Percentiles rank a stretch among this genome's conserved stretches.
These are phyloP conservation scores for Drosophila neonasuta DNA, from an alignment of 2,888 invertebrate genomes.

Conservation along the genomic window DNA sequence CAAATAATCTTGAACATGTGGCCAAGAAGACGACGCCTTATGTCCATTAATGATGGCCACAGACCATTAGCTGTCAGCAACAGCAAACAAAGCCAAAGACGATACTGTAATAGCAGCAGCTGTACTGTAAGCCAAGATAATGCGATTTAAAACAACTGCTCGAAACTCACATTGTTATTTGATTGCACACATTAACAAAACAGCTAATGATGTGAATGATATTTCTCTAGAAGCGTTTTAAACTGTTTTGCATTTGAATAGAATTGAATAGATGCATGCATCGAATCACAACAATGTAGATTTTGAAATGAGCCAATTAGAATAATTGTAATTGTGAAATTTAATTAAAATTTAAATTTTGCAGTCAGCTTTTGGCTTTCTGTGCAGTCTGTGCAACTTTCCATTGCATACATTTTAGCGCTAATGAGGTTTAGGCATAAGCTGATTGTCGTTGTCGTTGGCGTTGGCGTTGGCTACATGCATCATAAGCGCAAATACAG, in stretches of 20 bases:
- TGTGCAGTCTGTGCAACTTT: not conserved
- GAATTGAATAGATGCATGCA: not conserved
- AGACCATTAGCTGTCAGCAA: conserved; percentile 57
- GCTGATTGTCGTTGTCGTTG: conserved; percentile 19
- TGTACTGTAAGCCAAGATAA: conserved; percentile 12
- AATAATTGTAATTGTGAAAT: conserved; percentile 1
- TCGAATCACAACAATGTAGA: not conserved
- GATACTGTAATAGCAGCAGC: conserved; percentile 3
- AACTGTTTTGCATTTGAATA: not conserved
- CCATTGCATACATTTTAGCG: conserved; percentile 28
- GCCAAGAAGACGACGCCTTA: conserved; percentile 38
- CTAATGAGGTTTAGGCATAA: conserved; percentile 22
- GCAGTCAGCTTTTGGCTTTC: not conserved
- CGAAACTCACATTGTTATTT: not conserved
- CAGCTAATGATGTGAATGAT: not conserved
- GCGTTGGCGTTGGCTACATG: not conserved
- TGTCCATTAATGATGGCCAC: conserved; percentile 56
- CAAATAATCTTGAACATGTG: conserved; percentile 51
- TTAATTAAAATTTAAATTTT: conserved; percentile 4
- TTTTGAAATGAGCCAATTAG: not conserved
- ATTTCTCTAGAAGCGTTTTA: not conserved
- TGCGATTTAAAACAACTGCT: conserved; percentile 21
- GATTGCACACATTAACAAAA: not conserved
- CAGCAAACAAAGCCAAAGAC: conserved; percentile 9
- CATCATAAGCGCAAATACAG: conserved; percentile 11